Conservation (phyloP, 2,797 vertebrate genomes). For the Crocodylus rhombifer region DNA sequence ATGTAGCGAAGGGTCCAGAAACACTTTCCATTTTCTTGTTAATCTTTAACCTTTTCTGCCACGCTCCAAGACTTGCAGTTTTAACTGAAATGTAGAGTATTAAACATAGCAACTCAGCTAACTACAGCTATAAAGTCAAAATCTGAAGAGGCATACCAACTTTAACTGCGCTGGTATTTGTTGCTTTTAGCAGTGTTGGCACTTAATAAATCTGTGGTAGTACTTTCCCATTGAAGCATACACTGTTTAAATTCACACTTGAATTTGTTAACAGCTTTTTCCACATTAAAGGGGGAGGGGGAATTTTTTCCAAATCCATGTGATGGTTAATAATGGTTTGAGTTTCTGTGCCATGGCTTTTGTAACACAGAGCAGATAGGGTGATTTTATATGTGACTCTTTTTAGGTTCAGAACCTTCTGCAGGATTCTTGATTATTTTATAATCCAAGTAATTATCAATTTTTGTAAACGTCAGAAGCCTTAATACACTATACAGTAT, state of each 20-base stretch:
- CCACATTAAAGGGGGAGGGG: neutral
- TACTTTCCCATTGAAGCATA: neutral
- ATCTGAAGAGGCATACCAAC: neutral
- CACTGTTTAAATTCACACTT: neutral
- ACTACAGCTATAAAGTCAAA: neutral
- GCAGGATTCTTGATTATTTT: neutral
- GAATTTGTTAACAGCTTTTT: neutral
- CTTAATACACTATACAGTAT: neutral
- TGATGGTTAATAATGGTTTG: neutral
- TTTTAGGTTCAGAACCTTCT: neutral
- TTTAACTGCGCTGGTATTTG: slow-evolving; percentile 11
- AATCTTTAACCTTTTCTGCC: neutral
- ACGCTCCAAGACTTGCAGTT: neutral
- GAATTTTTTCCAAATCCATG: neutral
- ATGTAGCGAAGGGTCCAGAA: neutral
- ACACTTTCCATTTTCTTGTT: neutral
- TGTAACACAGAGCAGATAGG: neutral
- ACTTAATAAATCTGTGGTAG: slow-evolving; percentile 11
- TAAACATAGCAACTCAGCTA: neutral
- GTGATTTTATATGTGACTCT: neutral
- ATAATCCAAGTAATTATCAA: neutral
- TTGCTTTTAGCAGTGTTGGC: neutral
- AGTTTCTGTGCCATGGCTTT: neutral
- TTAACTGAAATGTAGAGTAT: neutral
- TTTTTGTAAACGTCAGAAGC: neutral